A percentile compares a stretch with the other conserved stretches of the same genome.
Evolutionary conservation across 2,888 invertebrate genomes (phyloP).

Genomic region (Altica lythri): DNA sequence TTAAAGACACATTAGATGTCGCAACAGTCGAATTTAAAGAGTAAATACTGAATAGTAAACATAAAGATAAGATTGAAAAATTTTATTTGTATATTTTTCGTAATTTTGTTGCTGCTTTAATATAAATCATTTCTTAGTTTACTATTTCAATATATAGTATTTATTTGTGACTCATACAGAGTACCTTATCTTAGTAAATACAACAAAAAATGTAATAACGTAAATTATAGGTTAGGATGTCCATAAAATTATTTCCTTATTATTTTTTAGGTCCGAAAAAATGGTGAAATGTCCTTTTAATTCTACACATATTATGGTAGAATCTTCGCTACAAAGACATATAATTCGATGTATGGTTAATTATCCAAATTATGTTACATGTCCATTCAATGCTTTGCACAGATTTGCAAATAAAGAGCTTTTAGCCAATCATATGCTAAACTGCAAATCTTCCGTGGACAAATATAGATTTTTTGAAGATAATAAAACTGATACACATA

Average conservation of each 20-base stretch:
- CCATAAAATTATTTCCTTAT: neutral
- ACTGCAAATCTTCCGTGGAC: slow-evolving; percentile 46
- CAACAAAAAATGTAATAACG: neutral
- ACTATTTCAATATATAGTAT: too few species aligned
- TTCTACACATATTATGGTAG: slow-evolving; percentile 45
- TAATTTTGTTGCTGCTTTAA: too few species aligned
- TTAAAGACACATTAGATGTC: too few species aligned
- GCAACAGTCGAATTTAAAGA: too few species aligned
- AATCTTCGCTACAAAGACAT: slow-evolving; percentile 49
- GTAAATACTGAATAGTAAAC: too few species aligned
- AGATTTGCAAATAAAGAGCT: slow-evolving; percentile 44
- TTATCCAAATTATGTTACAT: slow-evolving; percentile 48
- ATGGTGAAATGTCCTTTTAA: slow-evolving; percentile 51
- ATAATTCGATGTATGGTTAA: slow-evolving; percentile 52
- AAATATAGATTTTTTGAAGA: too few species aligned
- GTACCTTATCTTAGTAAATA: too few species aligned
- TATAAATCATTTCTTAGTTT: too few species aligned
- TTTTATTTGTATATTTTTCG: too few species aligned
- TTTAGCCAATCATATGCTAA: slow-evolving; percentile 44
- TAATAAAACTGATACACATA: slow-evolving; percentile 31
- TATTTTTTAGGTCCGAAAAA: slow-evolving; percentile 26
- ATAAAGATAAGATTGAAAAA: too few species aligned
- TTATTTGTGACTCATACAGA: too few species aligned
- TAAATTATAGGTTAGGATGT: neutral
- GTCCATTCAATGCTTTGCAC: slow-evolving; percentile 52